Evolutionary conservation across 1,140 invertebrate species (phyloP).

Genomic region (Macrocentrus cingulum): DNA sequence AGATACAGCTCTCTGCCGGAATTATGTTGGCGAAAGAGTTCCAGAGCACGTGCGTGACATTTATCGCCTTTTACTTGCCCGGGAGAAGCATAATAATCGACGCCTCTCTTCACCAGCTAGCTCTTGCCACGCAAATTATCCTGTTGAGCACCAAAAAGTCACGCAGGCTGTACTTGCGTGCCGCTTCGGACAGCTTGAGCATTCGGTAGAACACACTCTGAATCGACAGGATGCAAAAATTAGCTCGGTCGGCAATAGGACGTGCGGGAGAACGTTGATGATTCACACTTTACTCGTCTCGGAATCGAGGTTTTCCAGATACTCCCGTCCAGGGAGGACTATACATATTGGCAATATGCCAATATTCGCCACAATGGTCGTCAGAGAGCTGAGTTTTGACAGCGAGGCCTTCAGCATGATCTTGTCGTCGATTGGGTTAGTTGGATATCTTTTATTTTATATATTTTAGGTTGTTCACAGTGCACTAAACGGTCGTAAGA

Average conservation of each 20-base stretch:
- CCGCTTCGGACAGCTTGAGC: conserved; percentile 56
- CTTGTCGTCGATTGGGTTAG: conserved; percentile 45
- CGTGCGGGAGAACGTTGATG: conserved; percentile 65
- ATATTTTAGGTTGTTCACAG: conserved; percentile 68
- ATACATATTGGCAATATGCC: conserved; percentile 70
- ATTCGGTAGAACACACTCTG: conserved; percentile 62
- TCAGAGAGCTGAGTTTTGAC: conserved; percentile 68
- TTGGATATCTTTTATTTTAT: conserved; percentile 67
- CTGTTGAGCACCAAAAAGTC: conserved; percentile 62
- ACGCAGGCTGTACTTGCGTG: conserved; percentile 55
- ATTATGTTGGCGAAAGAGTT: conserved; percentile 74
- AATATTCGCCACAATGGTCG: conserved; percentile 68
- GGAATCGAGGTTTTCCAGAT: conserved; percentile 39
- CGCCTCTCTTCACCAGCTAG: conserved; percentile 59
- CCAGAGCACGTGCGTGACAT: conserved; percentile 60
- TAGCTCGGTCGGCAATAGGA: conserved; percentile 64
- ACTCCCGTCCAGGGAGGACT: conserved; percentile 62
- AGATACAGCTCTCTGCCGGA: conserved; percentile 78
- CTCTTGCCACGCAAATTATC: conserved; percentile 66
- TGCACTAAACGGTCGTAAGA: conserved; percentile 69
- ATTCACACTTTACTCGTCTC: conserved; percentile 46
- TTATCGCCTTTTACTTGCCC: conserved; percentile 64
- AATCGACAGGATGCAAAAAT: conserved; percentile 60
- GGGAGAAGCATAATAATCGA: conserved; percentile 64
- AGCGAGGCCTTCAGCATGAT: conserved; percentile 60